Percentiles rank a stretch among this genome's conserved stretches.
Evolutionary conservation across 1,140 invertebrate genomes (phyloP).

Genomic region (Asbolus verrucosus): DNA sequence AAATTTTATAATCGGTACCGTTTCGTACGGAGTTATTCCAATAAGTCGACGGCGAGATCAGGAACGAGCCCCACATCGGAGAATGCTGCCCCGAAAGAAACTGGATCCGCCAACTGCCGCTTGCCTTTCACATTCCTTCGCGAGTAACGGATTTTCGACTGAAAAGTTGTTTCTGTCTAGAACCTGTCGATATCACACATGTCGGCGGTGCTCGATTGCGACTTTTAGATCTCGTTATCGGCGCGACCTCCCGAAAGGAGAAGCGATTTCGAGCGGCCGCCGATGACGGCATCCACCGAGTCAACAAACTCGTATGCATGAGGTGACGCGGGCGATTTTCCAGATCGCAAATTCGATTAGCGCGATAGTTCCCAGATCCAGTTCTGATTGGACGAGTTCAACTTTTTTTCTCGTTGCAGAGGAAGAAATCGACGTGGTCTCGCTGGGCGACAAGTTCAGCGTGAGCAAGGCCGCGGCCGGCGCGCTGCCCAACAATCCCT

Average conservation of each 20-base stretch:
- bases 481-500: constrained; percentile 73
- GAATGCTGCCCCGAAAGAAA: constrained; percentile 51
- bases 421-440: constrained; percentile 87
- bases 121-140: constrained; percentile 53
- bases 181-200: constrained; percentile 25
- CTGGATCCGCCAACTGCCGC: constrained; percentile 51
- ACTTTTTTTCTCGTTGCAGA: constrained; percentile 62
- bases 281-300: constrained; percentile 9
- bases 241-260: constrained; percentile 3
- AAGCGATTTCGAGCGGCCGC: not conserved
- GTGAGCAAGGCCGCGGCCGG: constrained; percentile 55
- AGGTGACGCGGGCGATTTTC: constrained; percentile 9
- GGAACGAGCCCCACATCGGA: constrained; percentile 31
- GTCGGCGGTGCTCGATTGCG: not conserved
- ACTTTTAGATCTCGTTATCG: constrained; percentile 1
- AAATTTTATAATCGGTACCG: constrained; percentile 31
- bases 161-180: constrained; percentile 25
- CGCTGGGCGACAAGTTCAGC: constrained; percentile 70
- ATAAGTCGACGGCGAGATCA: constrained; percentile 37
- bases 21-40: constrained; percentile 21
- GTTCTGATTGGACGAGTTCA: not conserved
- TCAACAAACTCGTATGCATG: constrained; percentile 33
- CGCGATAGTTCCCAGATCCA: not conserved
- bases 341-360: constrained; percentile 25
- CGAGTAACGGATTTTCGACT: constrained; percentile 50